These are phyloP conservation scores for Carassius auratus DNA, from an alignment of 2,113 vertebrate genomes.

Conservation along the genomic window DNA sequence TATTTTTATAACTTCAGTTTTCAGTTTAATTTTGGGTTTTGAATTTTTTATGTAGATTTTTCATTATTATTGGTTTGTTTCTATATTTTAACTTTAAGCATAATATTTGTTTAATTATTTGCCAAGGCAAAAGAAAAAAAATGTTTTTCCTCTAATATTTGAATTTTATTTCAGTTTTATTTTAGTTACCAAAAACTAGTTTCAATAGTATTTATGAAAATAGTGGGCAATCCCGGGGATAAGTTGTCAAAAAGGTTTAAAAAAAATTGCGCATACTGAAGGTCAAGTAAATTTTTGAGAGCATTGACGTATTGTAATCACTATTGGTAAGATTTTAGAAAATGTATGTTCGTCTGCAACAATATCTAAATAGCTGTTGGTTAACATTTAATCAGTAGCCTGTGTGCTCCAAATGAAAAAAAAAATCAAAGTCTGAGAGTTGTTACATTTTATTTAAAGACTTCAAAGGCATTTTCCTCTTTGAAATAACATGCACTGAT, in stretches of 20 bases:
- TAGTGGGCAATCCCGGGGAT: neutral
- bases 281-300: too few relatives aligned
- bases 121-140: neutral
- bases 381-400: neutral
- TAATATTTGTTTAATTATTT: neutral
- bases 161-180: neutral
- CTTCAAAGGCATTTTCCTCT: neutral
- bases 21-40: neutral
- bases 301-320: neutral
- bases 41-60: neutral
- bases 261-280: too few relatives aligned
- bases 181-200: neutral
- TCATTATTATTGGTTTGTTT: neutral
- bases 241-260: too few relatives aligned
- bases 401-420: neutral
- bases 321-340: neutral
- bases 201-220: neutral
- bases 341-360: neutral
- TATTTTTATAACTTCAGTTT: neutral
- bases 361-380: neutral
- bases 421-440: neutral
- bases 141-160: neutral
- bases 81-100: neutral
- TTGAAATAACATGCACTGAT: neutral
- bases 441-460: neutral